Conservation (phyloP, 1,140 invertebrate genomes). For the Saccostrea cuccullata region DNA sequence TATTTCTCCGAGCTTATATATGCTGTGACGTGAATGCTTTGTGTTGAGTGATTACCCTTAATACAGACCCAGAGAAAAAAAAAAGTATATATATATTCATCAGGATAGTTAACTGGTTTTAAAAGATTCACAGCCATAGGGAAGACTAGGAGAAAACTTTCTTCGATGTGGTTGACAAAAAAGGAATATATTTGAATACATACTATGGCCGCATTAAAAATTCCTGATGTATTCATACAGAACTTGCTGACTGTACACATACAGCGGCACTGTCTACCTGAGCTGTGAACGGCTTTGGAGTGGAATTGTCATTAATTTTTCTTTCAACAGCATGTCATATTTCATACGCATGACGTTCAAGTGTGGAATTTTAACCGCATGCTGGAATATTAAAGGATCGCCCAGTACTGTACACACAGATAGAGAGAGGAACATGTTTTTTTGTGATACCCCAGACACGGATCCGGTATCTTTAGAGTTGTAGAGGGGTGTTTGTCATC, state of each 20-base stretch:
- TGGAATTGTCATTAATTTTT: conserved; percentile 28
- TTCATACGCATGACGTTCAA: conserved; percentile 24
- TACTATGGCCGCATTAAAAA: neutral
- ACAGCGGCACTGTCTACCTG: neutral
- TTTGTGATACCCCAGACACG: neutral
- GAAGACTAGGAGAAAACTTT: neutral
- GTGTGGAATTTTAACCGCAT: conserved; percentile 27
- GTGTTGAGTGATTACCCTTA: neutral
- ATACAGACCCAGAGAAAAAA: no score
- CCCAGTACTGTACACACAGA: neutral
- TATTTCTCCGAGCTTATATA: neutral
- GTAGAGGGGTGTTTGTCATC: neutral
- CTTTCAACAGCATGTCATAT: conserved; percentile 39
- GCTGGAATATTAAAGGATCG: conserved; percentile 3
- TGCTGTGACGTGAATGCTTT: neutral
- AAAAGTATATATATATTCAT: neutral
- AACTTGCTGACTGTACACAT: neutral
- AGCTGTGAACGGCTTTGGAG: neutral
- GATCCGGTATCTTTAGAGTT: neutral
- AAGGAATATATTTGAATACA: neutral
- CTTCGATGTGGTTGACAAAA: neutral
- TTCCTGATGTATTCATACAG: conserved; percentile 4
- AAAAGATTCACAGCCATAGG: neutral
- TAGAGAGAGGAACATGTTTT: neutral
- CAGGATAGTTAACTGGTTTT: neutral